Conservation (phyloP, 1,140 invertebrate species). For the Oreohelix idahoensis region DNA sequence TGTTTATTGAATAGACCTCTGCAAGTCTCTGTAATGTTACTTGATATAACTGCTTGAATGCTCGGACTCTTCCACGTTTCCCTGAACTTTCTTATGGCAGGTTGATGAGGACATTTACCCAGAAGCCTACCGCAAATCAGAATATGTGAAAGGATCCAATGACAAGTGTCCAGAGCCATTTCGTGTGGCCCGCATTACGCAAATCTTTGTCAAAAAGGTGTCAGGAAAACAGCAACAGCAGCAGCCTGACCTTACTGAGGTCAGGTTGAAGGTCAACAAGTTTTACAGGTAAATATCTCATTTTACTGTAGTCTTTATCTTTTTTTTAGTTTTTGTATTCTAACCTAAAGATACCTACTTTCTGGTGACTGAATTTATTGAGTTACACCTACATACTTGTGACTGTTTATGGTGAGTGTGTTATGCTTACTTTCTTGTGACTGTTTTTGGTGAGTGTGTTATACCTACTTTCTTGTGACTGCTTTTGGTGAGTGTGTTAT, state of each 20-base stretch:
- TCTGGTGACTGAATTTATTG: no score
- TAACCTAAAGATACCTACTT: no score
- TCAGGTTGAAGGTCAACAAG: slow-evolving; percentile 81
- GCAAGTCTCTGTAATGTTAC: no score
- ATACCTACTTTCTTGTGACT: no score
- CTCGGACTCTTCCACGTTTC: not conserved
- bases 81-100: slow-evolving; percentile 52
- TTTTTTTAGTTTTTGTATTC: not conserved
- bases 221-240: slow-evolving; percentile 56
- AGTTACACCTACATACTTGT: no score
- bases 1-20: no score
- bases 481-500: no score
- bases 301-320: no score
- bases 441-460: no score
- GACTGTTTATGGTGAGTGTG: no score
- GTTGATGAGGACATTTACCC: slow-evolving; percentile 84
- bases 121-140: slow-evolving; percentile 81
- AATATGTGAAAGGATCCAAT: slow-evolving; percentile 83
- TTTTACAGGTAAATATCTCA: slow-evolving; percentile 78
- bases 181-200: slow-evolving; percentile 80
- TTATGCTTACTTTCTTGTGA: no score
- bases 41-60: no score
- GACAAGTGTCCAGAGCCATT: slow-evolving; percentile 84
- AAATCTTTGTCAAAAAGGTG: slow-evolving; percentile 75
- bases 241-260: slow-evolving; percentile 75